Percentiles rank a stretch among this genome's conserved stretches.
These are phyloP conservation scores for Falco berigora DNA, from an alignment of 2,797 vertebrate genomes.

Conservation along the genomic window DNA sequence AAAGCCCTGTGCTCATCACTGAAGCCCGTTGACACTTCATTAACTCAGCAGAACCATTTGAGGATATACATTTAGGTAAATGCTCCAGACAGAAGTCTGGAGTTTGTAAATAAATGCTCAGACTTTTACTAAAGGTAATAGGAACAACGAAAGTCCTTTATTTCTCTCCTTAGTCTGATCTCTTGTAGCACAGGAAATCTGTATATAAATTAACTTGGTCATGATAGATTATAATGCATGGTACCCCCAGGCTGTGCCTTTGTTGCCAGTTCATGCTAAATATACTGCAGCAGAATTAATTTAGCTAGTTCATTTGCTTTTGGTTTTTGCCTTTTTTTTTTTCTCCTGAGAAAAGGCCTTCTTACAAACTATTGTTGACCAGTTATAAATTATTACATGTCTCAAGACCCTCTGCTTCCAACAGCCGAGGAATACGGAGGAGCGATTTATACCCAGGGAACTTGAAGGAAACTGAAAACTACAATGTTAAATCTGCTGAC, in stretches of 20 bases:
- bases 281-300: conserved; percentile 10
- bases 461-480: background rate
- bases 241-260: background rate
- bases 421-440: background rate
- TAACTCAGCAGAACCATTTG: background rate
- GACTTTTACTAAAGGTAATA: background rate
- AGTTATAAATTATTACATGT: background rate
- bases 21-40: background rate
- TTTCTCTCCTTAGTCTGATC: background rate
- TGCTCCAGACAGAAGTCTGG: background rate
- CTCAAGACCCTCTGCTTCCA: background rate
- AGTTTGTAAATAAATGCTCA: background rate
- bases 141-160: background rate
- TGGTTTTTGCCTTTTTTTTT: too few species aligned
- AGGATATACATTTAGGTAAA: background rate
- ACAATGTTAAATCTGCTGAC: background rate
- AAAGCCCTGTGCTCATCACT: background rate
- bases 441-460: background rate
- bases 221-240: background rate
- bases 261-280: background rate
- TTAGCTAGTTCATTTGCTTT: background rate
- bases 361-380: background rate
- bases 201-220: background rate
- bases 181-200: background rate
- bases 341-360: background rate